Evolutionary conservation across 2,113 vertebrate species (phyloP).

Genomic region (Bathybates hornii): DNA sequence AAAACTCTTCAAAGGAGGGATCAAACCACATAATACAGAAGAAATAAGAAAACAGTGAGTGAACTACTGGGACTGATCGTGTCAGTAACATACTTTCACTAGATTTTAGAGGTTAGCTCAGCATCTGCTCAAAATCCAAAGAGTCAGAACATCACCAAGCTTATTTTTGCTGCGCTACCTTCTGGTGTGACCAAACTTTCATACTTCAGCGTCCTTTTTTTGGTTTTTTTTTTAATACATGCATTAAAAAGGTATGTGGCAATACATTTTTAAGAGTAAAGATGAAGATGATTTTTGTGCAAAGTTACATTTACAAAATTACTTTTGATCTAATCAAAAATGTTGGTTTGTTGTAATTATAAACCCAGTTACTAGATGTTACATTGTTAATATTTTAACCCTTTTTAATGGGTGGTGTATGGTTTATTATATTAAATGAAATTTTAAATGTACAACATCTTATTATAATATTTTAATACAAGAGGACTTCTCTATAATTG

Average conservation of each 20-base stretch:
- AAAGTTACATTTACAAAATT: not conserved
- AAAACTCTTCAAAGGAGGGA: not conserved
- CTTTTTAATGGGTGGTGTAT: accelerated
- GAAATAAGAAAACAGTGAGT: not conserved
- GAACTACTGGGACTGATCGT: not conserved
- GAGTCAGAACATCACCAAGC: not conserved
- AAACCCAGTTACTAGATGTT: not conserved
- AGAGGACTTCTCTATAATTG: not conserved
- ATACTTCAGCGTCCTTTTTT: not conserved
- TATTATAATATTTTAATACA: not conserved
- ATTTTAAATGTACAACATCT: not conserved
- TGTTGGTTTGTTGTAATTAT: not conserved
- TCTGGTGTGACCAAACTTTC: not conserved
- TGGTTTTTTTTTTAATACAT: not conserved
- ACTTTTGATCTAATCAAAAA: not conserved
- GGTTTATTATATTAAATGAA: not conserved
- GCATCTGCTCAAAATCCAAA: not conserved
- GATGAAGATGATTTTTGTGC: not conserved
- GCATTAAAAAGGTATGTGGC: not conserved
- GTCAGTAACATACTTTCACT: not conserved
- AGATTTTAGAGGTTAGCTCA: not conserved
- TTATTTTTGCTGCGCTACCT: not conserved
- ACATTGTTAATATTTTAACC: not conserved
- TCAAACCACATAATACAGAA: not conserved
- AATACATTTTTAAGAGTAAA: not conserved